Conservation (phyloP, 2,888 invertebrate genomes). For the Vanessa cardui region DNA sequence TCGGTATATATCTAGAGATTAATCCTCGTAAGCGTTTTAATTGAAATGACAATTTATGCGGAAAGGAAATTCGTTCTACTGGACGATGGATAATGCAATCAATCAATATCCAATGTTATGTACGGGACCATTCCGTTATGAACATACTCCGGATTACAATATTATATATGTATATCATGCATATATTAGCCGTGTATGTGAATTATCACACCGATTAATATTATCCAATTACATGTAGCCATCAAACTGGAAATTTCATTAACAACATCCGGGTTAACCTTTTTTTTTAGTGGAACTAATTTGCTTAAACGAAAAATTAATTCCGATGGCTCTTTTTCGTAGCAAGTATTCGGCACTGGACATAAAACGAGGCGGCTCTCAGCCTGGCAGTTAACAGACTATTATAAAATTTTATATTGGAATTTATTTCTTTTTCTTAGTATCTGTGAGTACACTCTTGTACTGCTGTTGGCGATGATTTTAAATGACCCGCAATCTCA, state of each 20-base stretch:
- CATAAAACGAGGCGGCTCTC: conserved; percentile 45
- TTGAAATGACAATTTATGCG: conserved; percentile 38
- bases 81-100: conserved; percentile 38
- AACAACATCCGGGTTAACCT: not conserved
- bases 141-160: conserved; percentile 40
- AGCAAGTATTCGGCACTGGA: conserved; percentile 44
- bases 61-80: conserved; percentile 35
- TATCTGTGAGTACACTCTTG: conserved; percentile 37
- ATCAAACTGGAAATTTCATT: conserved; percentile 20
- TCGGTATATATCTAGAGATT: conserved; percentile 4
- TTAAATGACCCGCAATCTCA: conserved; percentile 45
- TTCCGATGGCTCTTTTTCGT: conserved; percentile 40
- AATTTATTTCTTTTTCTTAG: conserved; percentile 48
- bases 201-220: conserved; percentile 24
- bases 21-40: conserved; percentile 32
- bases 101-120: conserved; percentile 41
- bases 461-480: conserved; percentile 44
- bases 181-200: conserved; percentile 25
- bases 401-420: conserved; percentile 50
- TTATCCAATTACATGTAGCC: conserved; percentile 23
- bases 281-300: conserved; percentile 25
- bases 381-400: conserved; percentile 49
- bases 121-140: conserved; percentile 40
- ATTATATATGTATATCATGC: conserved; percentile 35
- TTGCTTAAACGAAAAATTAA: conserved; percentile 38